A percentile compares a stretch with the other conserved stretches of the same genome.
These are phyloP conservation scores for Percopsis omiscomaycus DNA, from an alignment of 2,797 vertebrate species.

Conservation along the genomic window DNA sequence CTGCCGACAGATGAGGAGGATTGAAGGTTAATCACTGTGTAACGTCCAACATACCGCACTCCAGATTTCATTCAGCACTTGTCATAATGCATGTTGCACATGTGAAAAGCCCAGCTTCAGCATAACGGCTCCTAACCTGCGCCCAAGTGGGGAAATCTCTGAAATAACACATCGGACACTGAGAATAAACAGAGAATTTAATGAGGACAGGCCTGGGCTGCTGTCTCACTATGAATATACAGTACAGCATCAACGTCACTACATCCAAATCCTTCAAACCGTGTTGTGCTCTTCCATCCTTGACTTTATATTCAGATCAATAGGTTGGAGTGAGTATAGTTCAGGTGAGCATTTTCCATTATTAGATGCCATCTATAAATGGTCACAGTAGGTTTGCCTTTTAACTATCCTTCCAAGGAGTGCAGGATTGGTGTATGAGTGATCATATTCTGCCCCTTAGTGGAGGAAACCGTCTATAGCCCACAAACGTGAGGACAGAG, in stretches of 20 bases:
- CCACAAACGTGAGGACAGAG: constrained; percentile 4
- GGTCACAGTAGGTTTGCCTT: constrained; percentile 26
- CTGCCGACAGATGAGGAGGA: constrained; percentile 10
- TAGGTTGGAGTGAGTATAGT: no score
- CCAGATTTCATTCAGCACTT: constrained; percentile 61
- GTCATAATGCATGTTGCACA: not conserved
- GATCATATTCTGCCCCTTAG: constrained; percentile 83
- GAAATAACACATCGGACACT: constrained; percentile 77
- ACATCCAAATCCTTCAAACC: constrained; percentile 51
- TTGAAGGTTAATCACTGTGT: constrained; percentile 76
- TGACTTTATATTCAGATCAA: no score
- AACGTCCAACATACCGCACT: constrained; percentile 71
- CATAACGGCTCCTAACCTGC: constrained; percentile 75
- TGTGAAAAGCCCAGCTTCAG: constrained; percentile 67
- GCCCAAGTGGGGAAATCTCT: constrained; percentile 67
- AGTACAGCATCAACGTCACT: constrained; percentile 34
- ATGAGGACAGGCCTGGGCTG: constrained; percentile 76
- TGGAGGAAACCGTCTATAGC: constrained; percentile 69
- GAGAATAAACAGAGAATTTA: constrained; percentile 77
- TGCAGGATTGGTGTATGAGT: constrained; percentile 57
- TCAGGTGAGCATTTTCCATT: not conserved
- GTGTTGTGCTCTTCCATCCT: no score
- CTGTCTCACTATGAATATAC: constrained; percentile 58
- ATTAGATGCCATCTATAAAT: constrained; percentile 9
- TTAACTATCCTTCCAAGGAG: constrained; percentile 24